These are phyloP conservation scores for Scomber scombrus DNA, from an alignment of 2,113 vertebrate species.

Conservation along the genomic window DNA sequence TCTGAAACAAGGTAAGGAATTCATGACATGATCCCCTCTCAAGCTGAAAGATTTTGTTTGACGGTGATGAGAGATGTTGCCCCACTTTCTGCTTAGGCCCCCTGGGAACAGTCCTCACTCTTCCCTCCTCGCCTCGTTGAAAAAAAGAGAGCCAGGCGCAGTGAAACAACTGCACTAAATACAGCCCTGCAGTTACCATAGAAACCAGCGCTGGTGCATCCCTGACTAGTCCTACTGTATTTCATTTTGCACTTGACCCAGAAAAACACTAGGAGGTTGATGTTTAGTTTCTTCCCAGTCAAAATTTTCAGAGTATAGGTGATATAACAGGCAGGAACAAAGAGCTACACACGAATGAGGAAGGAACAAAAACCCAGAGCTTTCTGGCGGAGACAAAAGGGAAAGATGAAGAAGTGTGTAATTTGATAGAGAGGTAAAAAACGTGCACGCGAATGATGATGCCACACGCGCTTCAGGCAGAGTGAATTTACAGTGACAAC, in stretches of 20 bases:
- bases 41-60: slow-evolving; percentile 70
- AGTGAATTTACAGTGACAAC: slow-evolving; percentile 75
- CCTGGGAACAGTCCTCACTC: slow-evolving; percentile 76
- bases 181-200: slow-evolving; percentile 84
- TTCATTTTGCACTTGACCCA: slow-evolving; percentile 85
- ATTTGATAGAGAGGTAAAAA: slow-evolving; percentile 43
- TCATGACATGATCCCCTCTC: slow-evolving; percentile 66
- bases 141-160: slow-evolving; percentile 69
- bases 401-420: slow-evolving; percentile 38
- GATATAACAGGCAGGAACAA: slow-evolving; percentile 49
- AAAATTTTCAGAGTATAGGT: slow-evolving; percentile 52
- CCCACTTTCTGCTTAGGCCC: slow-evolving; percentile 77
- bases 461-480: slow-evolving; percentile 57
- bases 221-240: slow-evolving; percentile 81
- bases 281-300: slow-evolving; percentile 60
- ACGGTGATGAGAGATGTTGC: slow-evolving; percentile 73
- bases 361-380: slow-evolving; percentile 1
- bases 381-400: slow-evolving; percentile 28
- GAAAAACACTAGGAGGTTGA: slow-evolving; percentile 72
- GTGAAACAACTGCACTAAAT: slow-evolving; percentile 83
- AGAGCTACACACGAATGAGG: slow-evolving; percentile 21
- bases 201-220: slow-evolving; percentile 81
- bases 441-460: slow-evolving; percentile 32
- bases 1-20: slow-evolving; percentile 53
- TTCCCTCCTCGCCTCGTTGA: slow-evolving; percentile 68